Evolutionary conservation across 2,888 invertebrate genomes (phyloP), one percentile per base, ranked within the genome.

Genomic region (Globia sparganii): DNA sequence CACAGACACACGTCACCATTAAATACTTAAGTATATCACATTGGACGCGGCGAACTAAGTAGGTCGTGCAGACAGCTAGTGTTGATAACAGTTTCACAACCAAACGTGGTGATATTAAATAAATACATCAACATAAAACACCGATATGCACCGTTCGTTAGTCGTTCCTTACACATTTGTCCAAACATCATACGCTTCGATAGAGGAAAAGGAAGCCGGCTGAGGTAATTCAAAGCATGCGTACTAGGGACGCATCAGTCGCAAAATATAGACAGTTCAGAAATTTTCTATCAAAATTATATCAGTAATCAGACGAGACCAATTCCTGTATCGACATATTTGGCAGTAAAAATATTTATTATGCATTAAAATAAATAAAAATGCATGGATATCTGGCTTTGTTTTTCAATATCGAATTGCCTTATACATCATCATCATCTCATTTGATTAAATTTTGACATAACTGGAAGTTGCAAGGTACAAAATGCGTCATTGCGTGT

Each of bases 1-100:
- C 65, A 40, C 64, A 61, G 31, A 28, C 68, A 72, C 40, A 65
- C 65, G 43, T 72, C 59, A 53, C 56, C 58, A 84, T 53, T 86
- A 88, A 89, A 86, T 83, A 83, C 84, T 88, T 88, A 91, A 91
- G 78, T 91, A 92, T 92, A 92, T 93, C 92, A 93, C 93, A 92
- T 90, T 89, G 90, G 88, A 91, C 88, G 89, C 72, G 46, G 78
- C 46, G 58, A 78, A 73, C 65, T 69, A 49, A 71, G 37, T 86
- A 82, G 79, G 46, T 71, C 75, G 85, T 81, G 86, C 82, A 75
- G 49, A 66, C 62, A 73, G 70, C 64, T 78, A 77, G 43, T 58
- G 25, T 64, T 82, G 78, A 87, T 85, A 89, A 88, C 78, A 72
- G 78, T 85, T 75, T 91, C 91, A 91, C 91, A 91, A 90, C 91